Conservation (phyloP, 2,888 invertebrate genomes). For the Philhelius pedissequus region DNA sequence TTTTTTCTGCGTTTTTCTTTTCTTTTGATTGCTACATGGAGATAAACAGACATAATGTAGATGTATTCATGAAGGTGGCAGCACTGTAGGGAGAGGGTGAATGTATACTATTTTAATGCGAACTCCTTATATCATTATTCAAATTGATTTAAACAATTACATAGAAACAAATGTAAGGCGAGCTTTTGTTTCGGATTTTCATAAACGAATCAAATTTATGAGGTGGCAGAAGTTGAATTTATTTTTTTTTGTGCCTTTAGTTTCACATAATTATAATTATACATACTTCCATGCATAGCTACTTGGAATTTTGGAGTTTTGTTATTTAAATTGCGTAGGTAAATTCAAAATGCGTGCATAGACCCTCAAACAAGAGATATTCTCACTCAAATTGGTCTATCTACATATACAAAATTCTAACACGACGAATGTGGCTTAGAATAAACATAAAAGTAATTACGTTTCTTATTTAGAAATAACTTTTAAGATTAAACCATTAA, state of each 20-base stretch:
- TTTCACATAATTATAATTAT: background rate
- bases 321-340: background rate
- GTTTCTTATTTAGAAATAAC: no score
- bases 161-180: background rate
- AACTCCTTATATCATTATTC: constrained; percentile 9
- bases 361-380: background rate
- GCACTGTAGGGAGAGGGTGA: background rate
- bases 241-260: background rate
- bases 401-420: no score
- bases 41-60: no score
- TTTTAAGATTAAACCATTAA: no score
- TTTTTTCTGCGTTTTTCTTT: constrained; percentile 2
- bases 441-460: no score
- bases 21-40: constrained; percentile 36
- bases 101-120: background rate
- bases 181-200: background rate
- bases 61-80: no score
- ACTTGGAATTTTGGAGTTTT: no score
- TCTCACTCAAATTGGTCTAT: background rate
- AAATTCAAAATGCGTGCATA: background rate
- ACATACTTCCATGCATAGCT: no score
- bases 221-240: constrained; percentile 18
- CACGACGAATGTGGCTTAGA: no score
- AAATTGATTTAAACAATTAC: background rate
- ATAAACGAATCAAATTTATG: background rate